phyloP scores from a whole-genome alignment of 1,140 invertebrate genomes.

The Drosophila yakuba region DNA sequence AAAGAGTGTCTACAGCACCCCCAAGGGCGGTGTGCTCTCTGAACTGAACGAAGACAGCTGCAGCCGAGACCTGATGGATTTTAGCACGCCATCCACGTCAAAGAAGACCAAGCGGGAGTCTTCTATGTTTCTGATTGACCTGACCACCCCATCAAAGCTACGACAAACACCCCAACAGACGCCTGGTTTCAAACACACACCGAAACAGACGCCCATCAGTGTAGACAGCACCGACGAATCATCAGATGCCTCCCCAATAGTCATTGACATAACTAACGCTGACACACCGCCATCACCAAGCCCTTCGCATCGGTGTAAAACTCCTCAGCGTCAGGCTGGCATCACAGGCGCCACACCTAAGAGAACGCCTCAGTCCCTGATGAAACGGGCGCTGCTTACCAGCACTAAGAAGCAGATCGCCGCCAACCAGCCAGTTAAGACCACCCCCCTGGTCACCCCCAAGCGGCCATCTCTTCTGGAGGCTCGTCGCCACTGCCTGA shows the following conservation, averaged over 20 bases:
- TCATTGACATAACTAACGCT: constrained; percentile 62
- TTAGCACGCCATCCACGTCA: constrained; percentile 71
- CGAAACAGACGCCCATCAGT: constrained; percentile 27
- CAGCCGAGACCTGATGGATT: constrained; percentile 61
- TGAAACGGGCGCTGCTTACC: constrained; percentile 72
- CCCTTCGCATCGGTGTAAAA: constrained; percentile 12
- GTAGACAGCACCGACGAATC: constrained; percentile 50
- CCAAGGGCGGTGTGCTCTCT: constrained; percentile 65
- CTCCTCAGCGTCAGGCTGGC: constrained; percentile 28
- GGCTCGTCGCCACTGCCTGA: constrained; percentile 40
- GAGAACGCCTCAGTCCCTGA: constrained; percentile 71
- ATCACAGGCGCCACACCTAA: constrained; percentile 46
- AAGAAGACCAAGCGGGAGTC: constrained; percentile 50
- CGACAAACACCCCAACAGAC: constrained; percentile 40
- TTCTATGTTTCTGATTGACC: constrained; percentile 74
- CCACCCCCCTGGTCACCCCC: constrained; percentile 12
- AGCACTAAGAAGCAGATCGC: constrained; percentile 70
- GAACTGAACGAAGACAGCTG: constrained; percentile 68
- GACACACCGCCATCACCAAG: constrained; percentile 24
- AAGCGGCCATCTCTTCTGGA: constrained; percentile 15
- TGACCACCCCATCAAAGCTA: constrained; percentile 71
- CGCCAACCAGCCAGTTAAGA: constrained; percentile 8
- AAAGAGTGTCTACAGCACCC: constrained; percentile 75
- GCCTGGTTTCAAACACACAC: constrained; percentile 5
- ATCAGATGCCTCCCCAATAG: constrained; percentile 42